These are phyloP conservation scores for Ammodytes marinus DNA, from an alignment of 2,113 vertebrate species.

Conservation along the genomic window DNA sequence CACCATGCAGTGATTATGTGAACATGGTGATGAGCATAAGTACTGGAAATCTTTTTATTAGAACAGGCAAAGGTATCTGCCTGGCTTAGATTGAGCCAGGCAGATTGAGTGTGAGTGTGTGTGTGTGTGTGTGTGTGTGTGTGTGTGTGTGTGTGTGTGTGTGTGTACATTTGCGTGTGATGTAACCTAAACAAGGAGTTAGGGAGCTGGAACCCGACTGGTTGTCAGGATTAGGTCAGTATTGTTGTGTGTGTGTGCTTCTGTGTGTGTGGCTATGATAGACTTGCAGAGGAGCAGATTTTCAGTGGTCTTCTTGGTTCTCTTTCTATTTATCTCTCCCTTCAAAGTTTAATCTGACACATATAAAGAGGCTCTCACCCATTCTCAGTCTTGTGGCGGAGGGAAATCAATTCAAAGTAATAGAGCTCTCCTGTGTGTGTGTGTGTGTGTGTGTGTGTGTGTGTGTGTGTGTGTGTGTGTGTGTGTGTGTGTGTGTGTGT, in stretches of 20 bases:
- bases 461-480: conserved; percentile 50
- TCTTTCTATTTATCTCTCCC: conserved; percentile 47
- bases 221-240: conserved; percentile 64
- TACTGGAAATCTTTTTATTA: conserved; percentile 14
- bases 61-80: conserved; percentile 25
- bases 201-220: conserved; percentile 22
- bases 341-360: conserved; percentile 70
- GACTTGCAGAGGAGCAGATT: conserved; percentile 53
- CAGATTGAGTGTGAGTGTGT: conserved; percentile 19
- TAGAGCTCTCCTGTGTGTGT: conserved; percentile 32
- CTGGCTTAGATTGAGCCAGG: conserved; percentile 19
- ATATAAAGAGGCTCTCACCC: conserved; percentile 65
- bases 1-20: conserved; percentile 27
- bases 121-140: not conserved
- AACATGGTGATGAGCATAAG: conserved; percentile 36
- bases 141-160: not conserved
- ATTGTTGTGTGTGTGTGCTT: conserved; percentile 58
- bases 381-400: conserved; percentile 57
- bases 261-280: conserved; percentile 28
- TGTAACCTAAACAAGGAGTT: not conserved
- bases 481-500: conserved; percentile 49
- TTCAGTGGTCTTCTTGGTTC: conserved; percentile 49
- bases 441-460: conserved; percentile 44
- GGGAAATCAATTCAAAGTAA: conserved; percentile 77
- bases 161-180: conserved; percentile 6